Evolutionary conservation across 23 tunicate genomes (phyloP), one percentile per base, ranked within the genome.

Genomic region (Phallusia fumigata): DNA sequence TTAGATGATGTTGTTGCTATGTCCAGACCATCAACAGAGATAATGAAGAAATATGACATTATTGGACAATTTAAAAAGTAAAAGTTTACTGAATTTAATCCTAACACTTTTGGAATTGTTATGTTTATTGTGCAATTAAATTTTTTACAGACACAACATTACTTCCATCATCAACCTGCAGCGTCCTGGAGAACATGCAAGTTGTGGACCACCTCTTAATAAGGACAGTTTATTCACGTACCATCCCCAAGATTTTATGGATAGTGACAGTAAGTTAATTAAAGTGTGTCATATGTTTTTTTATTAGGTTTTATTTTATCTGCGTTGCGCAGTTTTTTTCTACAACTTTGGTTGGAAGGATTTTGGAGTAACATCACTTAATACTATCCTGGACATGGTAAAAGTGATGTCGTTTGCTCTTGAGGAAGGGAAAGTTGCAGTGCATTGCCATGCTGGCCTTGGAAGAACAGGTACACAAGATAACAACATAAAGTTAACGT

Each of bases 401-500:
- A 96, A 96, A 77, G 99, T 96, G 35, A 91, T 96, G 96, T 49
- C 90, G 21, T 96, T 96, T 85, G 99, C 99, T 36, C 64, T 96
- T 35, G 85, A 87, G 36, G 97, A 96, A 74, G 99, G 99, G 18
- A 91, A 79, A 75, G 96, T 90, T 19, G 99, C 99, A 30, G 96
- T 96, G 5, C 99, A 96, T 77, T 96, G 99, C 53, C 99, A 96
- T 81, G 99, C 99, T 65, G 99, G 99, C 22, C 52, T 96, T 0
- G 99, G 99, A 30, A 84, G 99, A 64, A 91, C 99, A 76, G 99
- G 99, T 89, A 33, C 11, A 74, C 6, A 74, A 28, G 5, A 10
- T 3, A 10, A 40, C 47, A 40, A 40, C 10, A 40, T n/a, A n/a
- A n/a, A n/a, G n/a, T n/a, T n/a, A n/a, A n/a, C n/a, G n/a, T n/a